phyloP scores from a whole-genome alignment of 2,113 vertebrate species.

The Oreocharis arfaki region DNA sequence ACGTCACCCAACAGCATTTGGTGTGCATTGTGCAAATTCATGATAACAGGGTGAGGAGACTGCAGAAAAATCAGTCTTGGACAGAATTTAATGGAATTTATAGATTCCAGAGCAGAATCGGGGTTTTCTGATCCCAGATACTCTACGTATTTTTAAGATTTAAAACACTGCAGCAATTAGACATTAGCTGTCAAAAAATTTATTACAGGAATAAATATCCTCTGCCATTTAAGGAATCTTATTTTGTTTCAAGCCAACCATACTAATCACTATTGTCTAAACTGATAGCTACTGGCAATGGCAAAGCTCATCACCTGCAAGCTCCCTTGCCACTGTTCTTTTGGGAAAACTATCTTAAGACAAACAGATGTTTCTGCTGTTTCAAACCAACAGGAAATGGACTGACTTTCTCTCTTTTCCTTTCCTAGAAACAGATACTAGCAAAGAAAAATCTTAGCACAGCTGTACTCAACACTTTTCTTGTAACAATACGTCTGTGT shows the following conservation, averaged over 20 bases:
- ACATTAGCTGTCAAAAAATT: not conserved
- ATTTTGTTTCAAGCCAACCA: not conserved
- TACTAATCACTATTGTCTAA: constrained; percentile 40
- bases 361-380: constrained; percentile 68
- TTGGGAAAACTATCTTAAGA: constrained; percentile 54
- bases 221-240: not conserved
- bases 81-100: not conserved
- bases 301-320: constrained; percentile 68
- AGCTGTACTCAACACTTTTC: constrained; percentile 55
- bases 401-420: constrained; percentile 63
- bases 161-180: constrained; percentile 1
- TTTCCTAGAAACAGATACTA: constrained; percentile 64
- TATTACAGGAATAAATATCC: constrained; percentile 14
- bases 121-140: not conserved
- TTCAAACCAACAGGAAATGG: constrained; percentile 69
- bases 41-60: not conserved
- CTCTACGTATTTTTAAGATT: not conserved
- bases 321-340: constrained; percentile 62
- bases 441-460: constrained; percentile 54
- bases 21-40: not conserved
- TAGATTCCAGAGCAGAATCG: not conserved
- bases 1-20: not conserved
- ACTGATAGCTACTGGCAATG: constrained; percentile 66
- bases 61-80: not conserved
- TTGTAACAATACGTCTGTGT: constrained; percentile 46